These are phyloP conservation scores for Ammodramus savannarum DNA, from an alignment of 2,113 vertebrate species.

Conservation along the genomic window DNA sequence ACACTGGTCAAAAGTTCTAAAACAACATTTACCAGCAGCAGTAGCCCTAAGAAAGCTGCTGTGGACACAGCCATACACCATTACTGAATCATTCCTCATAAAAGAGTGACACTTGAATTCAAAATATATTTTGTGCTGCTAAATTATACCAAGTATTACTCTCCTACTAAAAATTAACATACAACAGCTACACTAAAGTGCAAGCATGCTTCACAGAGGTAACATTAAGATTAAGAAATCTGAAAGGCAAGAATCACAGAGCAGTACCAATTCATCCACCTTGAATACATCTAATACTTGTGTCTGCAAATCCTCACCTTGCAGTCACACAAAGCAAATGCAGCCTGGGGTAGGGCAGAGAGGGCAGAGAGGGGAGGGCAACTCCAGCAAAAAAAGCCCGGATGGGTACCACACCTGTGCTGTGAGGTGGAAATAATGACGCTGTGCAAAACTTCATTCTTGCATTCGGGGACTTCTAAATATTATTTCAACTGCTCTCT, in stretches of 20 bases:
- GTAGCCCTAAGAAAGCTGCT: not conserved
- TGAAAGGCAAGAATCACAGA: not conserved
- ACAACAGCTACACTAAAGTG: not conserved
- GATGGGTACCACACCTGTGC: not conserved
- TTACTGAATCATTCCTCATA: not conserved
- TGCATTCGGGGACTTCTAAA: conserved; percentile 11
- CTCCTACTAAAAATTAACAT: not conserved
- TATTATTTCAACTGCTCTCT: conserved; percentile 30
- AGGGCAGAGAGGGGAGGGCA: not conserved
- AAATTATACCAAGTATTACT: not conserved
- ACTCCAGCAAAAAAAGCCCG: not conserved
- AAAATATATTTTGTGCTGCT: not conserved
- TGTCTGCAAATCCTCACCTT: not conserved
- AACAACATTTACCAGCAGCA: not conserved
- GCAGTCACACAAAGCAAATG: not conserved
- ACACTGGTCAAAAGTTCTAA: not conserved
- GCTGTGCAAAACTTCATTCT: not conserved
- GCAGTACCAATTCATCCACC: not conserved
- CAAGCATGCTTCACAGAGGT: not conserved
- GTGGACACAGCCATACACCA: not conserved
- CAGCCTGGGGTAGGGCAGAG: not conserved
- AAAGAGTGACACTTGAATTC: not conserved
- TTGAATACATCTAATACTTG: not conserved
- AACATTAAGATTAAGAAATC: not conserved
- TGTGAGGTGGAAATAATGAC: not conserved